These are phyloP conservation scores for Catharus bicknelli DNA, from an alignment of 2,113 vertebrate genomes.

Conservation along the genomic window DNA sequence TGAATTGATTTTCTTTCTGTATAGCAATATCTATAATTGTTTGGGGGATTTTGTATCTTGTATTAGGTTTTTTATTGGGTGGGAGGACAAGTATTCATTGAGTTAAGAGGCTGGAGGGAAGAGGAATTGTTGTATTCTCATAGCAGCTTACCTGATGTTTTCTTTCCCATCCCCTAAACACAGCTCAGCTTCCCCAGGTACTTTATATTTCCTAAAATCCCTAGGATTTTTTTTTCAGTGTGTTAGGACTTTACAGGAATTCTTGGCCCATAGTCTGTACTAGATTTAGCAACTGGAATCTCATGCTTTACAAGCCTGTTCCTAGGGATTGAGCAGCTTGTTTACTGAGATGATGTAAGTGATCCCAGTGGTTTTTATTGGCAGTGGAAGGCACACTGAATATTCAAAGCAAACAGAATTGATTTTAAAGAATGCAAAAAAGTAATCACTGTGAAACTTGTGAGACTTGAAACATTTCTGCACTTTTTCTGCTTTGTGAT, in stretches of 20 bases:
- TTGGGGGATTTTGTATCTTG: background rate
- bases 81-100: background rate
- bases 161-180: background rate
- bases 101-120: background rate
- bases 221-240: background rate
- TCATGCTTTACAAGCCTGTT: conserved; percentile 7
- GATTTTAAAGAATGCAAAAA: conserved; percentile 31
- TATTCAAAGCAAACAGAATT: conserved; percentile 48
- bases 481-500: background rate
- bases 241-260: background rate
- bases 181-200: background rate
- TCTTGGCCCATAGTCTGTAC: background rate
- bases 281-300: conserved; percentile 43
- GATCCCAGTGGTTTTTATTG: conserved; percentile 53
- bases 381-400: conserved; percentile 14
- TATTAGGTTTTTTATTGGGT: background rate
- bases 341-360: conserved; percentile 49
- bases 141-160: background rate
- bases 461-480: background rate
- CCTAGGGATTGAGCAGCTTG: conserved; percentile 24
- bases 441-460: background rate
- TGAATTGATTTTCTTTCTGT: background rate
- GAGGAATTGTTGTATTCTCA: background rate
- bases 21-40: background rate
- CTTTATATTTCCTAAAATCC: conserved; percentile 7